Percentiles rank a stretch among this genome's conserved stretches.
phyloP scores from a whole-genome alignment of 2,113 vertebrate species.

The Poeciliopsis turrubarensis region DNA sequence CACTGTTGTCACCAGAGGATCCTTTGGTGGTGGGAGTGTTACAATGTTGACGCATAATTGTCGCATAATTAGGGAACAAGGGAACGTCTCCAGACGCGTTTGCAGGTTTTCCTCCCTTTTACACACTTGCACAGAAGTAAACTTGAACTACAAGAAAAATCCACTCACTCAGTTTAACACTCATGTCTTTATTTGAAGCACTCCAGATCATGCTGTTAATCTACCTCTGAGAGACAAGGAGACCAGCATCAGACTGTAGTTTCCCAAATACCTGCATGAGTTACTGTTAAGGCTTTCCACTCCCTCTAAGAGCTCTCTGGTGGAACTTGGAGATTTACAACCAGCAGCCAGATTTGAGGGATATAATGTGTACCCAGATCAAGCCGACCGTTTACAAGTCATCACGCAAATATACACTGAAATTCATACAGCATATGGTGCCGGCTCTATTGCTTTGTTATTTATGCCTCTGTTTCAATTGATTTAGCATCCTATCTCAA shows the following conservation, averaged over 20 bases:
- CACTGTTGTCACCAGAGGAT: too few relatives aligned
- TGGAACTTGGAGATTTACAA: constrained; percentile 24
- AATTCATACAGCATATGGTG: constrained; percentile 41
- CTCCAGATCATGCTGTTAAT: not conserved
- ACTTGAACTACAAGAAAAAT: constrained; percentile 34
- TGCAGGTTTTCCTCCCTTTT: constrained; percentile 51
- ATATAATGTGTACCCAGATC: constrained; percentile 33
- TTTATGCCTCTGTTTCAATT: constrained; percentile 47
- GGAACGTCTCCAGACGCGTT: constrained; percentile 7
- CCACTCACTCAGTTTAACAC: constrained; percentile 12
- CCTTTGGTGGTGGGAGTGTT: too few relatives aligned
- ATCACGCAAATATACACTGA: constrained; percentile 46
- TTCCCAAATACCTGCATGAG: constrained; percentile 20
- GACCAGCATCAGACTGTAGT: constrained; percentile 7
- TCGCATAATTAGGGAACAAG: too few relatives aligned
- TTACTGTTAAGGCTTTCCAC: constrained; percentile 30
- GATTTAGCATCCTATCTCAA: constrained; percentile 49
- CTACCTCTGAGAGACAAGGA: constrained; percentile 2
- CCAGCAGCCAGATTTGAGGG: constrained; percentile 21
- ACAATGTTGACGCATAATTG: too few relatives aligned
- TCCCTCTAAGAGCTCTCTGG: not conserved
- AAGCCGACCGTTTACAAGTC: constrained; percentile 41
- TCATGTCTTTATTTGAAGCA: constrained; percentile 27
- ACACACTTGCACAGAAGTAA: constrained; percentile 26
- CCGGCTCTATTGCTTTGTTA: constrained; percentile 33